Conservation (phyloP, 2,797 vertebrate genomes). For the Onychomys torridus region DNA sequence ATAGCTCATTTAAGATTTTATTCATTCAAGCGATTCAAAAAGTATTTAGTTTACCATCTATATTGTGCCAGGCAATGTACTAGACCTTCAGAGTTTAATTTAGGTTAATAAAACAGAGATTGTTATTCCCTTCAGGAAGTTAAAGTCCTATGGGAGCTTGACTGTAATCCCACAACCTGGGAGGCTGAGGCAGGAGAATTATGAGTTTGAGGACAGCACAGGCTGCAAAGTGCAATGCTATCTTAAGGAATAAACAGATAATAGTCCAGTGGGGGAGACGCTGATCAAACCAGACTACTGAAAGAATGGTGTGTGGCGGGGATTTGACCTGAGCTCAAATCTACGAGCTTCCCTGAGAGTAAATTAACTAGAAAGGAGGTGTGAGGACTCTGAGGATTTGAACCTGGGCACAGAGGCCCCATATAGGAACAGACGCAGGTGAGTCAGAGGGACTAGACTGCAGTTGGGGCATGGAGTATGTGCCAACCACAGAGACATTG, state of each 20-base stretch:
- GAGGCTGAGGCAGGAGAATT: background rate
- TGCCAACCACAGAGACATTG: background rate
- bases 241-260: background rate
- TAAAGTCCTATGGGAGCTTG: background rate
- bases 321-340: no score
- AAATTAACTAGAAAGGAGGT: background rate
- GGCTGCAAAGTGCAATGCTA: background rate
- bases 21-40: background rate
- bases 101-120: conserved; percentile 10
- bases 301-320: background rate
- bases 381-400: background rate
- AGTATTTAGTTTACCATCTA: background rate
- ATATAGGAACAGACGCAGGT: background rate
- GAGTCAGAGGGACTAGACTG: background rate
- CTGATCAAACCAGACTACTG: background rate
- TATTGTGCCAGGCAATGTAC: background rate
- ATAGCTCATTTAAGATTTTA: conserved; percentile 16
- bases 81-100: background rate
- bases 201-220: background rate
- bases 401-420: background rate
- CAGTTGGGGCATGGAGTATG: no score
- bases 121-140: background rate
- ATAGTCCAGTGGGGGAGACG: background rate
- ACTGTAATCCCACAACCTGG: background rate
- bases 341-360: background rate